Percentiles rank a stretch among this genome's conserved stretches.
These are phyloP conservation scores for Loripinus fragilis DNA, from an alignment of 2,888 invertebrate species.

Conservation along the genomic window DNA sequence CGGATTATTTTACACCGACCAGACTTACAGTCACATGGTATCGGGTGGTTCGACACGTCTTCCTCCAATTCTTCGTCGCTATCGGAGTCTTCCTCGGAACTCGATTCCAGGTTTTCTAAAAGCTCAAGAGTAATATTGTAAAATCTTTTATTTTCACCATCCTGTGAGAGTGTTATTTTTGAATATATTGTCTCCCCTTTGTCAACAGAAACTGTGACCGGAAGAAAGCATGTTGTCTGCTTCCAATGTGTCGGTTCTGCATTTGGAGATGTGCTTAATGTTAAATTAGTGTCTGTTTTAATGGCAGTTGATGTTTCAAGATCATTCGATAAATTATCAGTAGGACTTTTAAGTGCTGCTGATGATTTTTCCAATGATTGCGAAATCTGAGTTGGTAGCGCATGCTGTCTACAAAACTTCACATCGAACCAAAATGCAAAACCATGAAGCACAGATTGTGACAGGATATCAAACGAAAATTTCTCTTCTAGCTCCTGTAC, in stretches of 20 bases:
- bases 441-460: constrained; percentile 76
- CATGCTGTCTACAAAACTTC: constrained; percentile 60
- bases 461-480: constrained; percentile 69
- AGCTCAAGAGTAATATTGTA: constrained; percentile 77
- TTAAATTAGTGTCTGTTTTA: constrained; percentile 81
- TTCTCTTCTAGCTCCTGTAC: constrained; percentile 64
- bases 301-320: background rate
- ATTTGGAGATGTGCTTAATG: constrained; percentile 92
- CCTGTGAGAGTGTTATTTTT: constrained; percentile 69
- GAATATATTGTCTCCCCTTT: constrained; percentile 85
- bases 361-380: too few relatives aligned
- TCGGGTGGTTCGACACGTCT: constrained; percentile 69
- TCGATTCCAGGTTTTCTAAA: constrained; percentile 54
- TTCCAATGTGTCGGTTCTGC: constrained; percentile 95
- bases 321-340: too few relatives aligned
- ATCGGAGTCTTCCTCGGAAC: constrained; percentile 48
- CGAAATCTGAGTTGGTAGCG: background rate
- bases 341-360: background rate
- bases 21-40: constrained; percentile 76
- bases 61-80: constrained; percentile 56
- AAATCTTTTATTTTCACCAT: constrained; percentile 67
- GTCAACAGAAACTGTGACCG: constrained; percentile 88
- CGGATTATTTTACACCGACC: constrained; percentile 73
- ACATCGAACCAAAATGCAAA: constrained; percentile 82
- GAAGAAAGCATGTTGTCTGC: constrained; percentile 94